A percentile compares a stretch with the other conserved stretches of the same genome.
Conservation (phyloP, 2,888 invertebrate species). For the Tipula confusa region DNA sequence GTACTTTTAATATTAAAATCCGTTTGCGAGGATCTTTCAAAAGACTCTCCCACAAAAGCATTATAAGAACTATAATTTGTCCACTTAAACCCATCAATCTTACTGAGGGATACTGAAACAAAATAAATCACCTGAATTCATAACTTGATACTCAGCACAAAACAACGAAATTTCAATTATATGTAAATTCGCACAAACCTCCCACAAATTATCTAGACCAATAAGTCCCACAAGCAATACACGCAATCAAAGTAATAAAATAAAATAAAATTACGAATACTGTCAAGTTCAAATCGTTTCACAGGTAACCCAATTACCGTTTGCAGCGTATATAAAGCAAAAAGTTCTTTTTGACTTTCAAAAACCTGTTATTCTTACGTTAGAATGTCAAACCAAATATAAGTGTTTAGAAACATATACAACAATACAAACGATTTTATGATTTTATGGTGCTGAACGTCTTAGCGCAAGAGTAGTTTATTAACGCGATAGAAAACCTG, state of each 20-base stretch:
- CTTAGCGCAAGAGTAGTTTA: not conserved
- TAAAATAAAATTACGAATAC: not conserved
- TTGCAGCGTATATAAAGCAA: not conserved
- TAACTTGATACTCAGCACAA: not conserved
- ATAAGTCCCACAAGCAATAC: not conserved
- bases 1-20: too few species aligned
- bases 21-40: too few species aligned
- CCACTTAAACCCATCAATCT: too few species aligned
- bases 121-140: not conserved
- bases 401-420: not conserved
- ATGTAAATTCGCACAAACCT: not conserved
- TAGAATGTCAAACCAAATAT: constrained; percentile 16
- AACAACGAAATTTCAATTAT: not conserved
- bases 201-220: not conserved
- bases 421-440: not conserved
- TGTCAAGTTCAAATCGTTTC: not conserved
- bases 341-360: constrained; percentile 20
- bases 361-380: constrained; percentile 12
- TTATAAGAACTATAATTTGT: too few species aligned
- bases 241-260: not conserved
- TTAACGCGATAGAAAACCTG: not conserved
- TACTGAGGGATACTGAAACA: too few species aligned
- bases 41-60: too few species aligned
- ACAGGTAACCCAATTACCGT: constrained; percentile 16
- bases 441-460: not conserved